Percentiles rank a stretch among this genome's conserved stretches.
Evolutionary conservation across 2,888 invertebrate genomes (phyloP).

Genomic region (Metalampra italica): DNA sequence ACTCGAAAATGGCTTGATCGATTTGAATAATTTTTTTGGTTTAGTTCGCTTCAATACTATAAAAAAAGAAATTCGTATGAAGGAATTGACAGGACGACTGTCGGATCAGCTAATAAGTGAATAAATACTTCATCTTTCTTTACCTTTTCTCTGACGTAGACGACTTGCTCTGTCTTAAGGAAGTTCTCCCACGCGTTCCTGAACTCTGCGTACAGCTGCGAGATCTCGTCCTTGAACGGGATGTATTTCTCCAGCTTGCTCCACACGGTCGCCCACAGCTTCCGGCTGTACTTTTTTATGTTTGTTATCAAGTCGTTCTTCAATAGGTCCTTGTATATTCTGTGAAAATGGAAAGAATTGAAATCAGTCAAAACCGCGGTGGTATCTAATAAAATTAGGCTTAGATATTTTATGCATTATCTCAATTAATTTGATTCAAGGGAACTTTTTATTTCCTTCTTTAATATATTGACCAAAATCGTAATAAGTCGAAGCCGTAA

Average conservation of each 20-base stretch:
- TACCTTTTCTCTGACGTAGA: constrained; percentile 66
- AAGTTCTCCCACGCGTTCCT: constrained; percentile 62
- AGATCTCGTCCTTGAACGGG: constrained; percentile 65
- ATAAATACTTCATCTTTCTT: too few species aligned
- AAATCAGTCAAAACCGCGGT: not conserved
- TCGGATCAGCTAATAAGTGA: too few species aligned
- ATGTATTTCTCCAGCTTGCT: constrained; percentile 62
- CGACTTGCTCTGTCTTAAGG: constrained; percentile 61
- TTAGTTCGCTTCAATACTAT: too few species aligned
- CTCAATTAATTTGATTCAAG: too few species aligned
- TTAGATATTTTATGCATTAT: too few species aligned
- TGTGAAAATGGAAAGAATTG: constrained; percentile 23
- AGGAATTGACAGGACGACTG: too few species aligned
- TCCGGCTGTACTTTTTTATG: constrained; percentile 84
- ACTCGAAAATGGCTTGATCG: too few species aligned
- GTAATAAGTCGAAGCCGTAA: too few species aligned
- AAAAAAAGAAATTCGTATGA: too few species aligned
- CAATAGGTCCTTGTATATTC: constrained; percentile 86
- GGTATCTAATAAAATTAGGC: not conserved
- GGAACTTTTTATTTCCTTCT: too few species aligned
- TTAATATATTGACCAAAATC: too few species aligned
- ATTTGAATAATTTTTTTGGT: too few species aligned
- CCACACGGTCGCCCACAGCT: constrained; percentile 79
- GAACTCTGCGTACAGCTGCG: constrained; percentile 61
- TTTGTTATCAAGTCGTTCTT: constrained; percentile 88